These are phyloP conservation scores for Pogonognathellus flavescens DNA, from an alignment of 1,140 invertebrate genomes.

Conservation along the genomic window DNA sequence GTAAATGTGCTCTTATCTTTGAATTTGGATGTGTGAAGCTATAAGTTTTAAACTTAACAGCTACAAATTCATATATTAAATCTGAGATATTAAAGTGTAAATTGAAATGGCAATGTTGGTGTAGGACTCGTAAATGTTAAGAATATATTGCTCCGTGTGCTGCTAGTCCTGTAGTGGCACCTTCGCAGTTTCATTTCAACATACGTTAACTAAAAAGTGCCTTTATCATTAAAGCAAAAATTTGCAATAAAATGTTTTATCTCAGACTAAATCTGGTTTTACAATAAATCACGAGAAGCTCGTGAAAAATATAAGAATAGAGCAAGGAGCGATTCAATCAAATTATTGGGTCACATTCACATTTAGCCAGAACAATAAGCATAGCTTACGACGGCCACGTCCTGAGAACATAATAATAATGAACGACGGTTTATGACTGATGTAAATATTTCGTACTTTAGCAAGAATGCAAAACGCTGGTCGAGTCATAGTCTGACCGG, in stretches of 20 bases:
- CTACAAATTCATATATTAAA: conserved; percentile 45
- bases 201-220: conserved; percentile 11
- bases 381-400: conserved; percentile 40
- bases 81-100: conserved; percentile 24
- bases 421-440: conserved; percentile 50
- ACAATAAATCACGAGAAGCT: conserved; percentile 45
- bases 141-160: not conserved
- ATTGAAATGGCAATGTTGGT: conserved; percentile 28
- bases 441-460: conserved; percentile 54
- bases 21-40: conserved; percentile 22
- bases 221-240: conserved; percentile 38
- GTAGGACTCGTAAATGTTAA: conserved; percentile 31
- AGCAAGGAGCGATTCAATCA: conserved; percentile 29
- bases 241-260: conserved; percentile 46
- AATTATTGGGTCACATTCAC: conserved; percentile 47
- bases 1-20: not conserved
- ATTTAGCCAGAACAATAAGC: conserved; percentile 31
- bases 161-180: not conserved
- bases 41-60: conserved; percentile 28
- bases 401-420: conserved; percentile 51
- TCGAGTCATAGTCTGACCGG: conserved; percentile 8
- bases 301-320: conserved; percentile 38
- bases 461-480: conserved; percentile 36
- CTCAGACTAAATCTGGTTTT: conserved; percentile 1
- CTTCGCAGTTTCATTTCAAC: not conserved